Conservation (phyloP, 1,140 invertebrate species). For the Mizuhopecten yessoensis region DNA sequence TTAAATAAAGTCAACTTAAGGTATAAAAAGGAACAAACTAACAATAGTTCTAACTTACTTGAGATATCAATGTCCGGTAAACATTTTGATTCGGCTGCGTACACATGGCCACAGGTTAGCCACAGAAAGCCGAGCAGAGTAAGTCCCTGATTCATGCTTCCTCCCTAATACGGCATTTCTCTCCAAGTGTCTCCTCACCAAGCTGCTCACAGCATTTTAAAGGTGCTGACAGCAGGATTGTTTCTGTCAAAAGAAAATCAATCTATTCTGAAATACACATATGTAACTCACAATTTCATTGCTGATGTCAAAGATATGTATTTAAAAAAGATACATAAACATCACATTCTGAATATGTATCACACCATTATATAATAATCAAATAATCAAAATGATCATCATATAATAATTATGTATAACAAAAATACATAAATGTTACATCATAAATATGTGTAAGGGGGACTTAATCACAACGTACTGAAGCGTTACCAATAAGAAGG, state of each 20-base stretch:
- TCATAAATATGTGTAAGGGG: too few species aligned
- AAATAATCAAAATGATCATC: too few species aligned
- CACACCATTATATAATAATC: too few species aligned
- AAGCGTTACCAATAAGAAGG: too few species aligned
- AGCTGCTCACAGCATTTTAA: neutral
- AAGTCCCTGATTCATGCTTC: neutral
- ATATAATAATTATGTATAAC: too few species aligned
- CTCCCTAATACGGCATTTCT: neutral
- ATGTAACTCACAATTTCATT: neutral
- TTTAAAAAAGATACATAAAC: too few species aligned
- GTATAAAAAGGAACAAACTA: neutral
- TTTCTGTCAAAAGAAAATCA: conserved; percentile 1
- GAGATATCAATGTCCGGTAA: neutral
- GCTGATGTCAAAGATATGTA: too few species aligned
- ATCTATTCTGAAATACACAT: neutral
- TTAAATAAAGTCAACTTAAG: neutral
- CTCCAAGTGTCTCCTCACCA: neutral
- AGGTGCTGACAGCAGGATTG: neutral
- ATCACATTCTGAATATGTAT: too few species aligned
- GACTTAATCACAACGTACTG: too few species aligned
- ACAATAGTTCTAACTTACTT: neutral
- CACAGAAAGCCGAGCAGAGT: neutral
- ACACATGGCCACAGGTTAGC: neutral
- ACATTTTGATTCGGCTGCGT: neutral
- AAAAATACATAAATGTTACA: too few species aligned